A percentile compares a stretch with the other conserved stretches of the same genome.
phyloP scores from a whole-genome alignment of 2,113 vertebrate species.

The Grallaria varia region DNA sequence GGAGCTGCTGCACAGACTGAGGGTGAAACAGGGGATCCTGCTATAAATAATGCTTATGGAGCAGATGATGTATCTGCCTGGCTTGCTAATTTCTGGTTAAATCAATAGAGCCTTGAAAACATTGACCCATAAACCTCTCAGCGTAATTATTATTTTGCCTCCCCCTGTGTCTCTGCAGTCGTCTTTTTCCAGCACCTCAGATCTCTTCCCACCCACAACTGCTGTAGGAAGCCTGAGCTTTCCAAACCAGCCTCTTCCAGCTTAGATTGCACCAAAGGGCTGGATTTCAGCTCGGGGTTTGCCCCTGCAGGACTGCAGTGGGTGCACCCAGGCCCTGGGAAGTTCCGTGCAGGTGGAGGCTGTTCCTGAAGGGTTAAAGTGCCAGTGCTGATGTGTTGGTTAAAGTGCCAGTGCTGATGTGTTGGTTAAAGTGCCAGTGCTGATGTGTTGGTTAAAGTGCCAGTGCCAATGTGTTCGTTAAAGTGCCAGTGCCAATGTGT shows the following conservation, averaged over 20 bases:
- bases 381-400: no score
- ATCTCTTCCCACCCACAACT: neutral
- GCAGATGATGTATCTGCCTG: neutral
- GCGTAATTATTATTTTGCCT: neutral
- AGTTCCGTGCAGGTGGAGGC: neutral
- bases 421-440: neutral
- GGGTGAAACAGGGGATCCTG: neutral
- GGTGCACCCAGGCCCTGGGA: neutral
- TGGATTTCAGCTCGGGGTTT: neutral
- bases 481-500: neutral
- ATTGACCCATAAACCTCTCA: neutral
- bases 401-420: neutral
- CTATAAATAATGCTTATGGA: conserved; percentile 20
- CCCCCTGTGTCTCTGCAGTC: neutral
- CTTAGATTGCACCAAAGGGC: neutral
- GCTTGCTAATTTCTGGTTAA: conserved; percentile 25
- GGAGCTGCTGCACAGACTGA: neutral
- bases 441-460: neutral
- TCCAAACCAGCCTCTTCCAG: neutral
- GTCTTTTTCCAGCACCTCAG: neutral
- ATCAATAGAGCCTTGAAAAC: conserved; percentile 31
- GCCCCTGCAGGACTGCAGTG: neutral
- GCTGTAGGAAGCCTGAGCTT: neutral
- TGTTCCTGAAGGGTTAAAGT: neutral
- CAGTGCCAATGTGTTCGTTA: neutral